Conservation (phyloP, 64 coral and sea anemone species). For the Montipora sp. region DNA sequence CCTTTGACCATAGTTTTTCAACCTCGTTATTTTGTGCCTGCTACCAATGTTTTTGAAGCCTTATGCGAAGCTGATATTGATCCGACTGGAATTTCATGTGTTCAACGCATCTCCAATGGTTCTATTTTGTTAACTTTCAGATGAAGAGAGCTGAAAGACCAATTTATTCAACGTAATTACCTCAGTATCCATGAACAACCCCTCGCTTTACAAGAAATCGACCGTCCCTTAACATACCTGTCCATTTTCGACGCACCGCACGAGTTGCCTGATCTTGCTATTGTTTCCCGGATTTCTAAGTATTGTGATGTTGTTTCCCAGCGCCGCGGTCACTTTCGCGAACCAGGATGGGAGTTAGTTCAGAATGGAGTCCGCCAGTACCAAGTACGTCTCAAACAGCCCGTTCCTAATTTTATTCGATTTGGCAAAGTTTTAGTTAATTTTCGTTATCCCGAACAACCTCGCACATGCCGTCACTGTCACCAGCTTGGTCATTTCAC, state of each 20-base stretch:
- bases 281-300: background rate
- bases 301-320: background rate
- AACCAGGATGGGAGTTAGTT: too few species aligned
- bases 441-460: background rate
- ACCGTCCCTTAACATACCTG: background rate
- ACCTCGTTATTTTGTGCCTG: too few species aligned
- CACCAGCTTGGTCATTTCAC: too few species aligned
- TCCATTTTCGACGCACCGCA: background rate
- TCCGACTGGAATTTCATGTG: too few species aligned
- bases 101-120: too few species aligned
- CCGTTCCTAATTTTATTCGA: background rate
- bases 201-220: background rate
- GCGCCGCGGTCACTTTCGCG: background rate
- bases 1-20: background rate
- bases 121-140: too few species aligned
- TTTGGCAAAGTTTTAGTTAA: background rate
- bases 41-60: background rate
- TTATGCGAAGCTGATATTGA: background rate
- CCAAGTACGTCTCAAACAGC: background rate
- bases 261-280: background rate
- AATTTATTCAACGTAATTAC: too few species aligned
- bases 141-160: too few species aligned
- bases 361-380: background rate
- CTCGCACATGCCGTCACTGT: too few species aligned
- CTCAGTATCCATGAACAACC: too few species aligned